phyloP scores from a whole-genome alignment of 2,888 invertebrate genomes.

The Neoascia interrupta region DNA sequence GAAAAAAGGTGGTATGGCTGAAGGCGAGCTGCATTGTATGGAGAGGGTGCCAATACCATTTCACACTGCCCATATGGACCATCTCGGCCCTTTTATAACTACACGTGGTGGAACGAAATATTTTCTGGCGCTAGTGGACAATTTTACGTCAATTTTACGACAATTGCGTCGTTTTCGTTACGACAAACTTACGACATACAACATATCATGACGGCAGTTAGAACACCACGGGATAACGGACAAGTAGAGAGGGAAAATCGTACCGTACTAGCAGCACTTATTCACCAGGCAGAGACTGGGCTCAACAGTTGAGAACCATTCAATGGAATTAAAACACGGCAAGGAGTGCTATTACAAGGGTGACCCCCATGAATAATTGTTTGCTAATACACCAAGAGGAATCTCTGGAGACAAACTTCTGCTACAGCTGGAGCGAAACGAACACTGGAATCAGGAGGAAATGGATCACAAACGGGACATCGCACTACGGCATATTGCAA shows the following conservation, averaged over 20 bases:
- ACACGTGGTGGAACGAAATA: slow-evolving; percentile 12
- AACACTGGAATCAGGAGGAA: slow-evolving; percentile 1
- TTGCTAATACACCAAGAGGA: not conserved
- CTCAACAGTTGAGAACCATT: not conserved
- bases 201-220: not conserved
- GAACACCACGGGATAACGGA: not conserved
- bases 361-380: not conserved
- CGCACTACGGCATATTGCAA: not conserved
- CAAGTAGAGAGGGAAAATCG: not conserved
- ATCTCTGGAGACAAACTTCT: not conserved
- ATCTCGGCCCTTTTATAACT: slow-evolving; percentile 28
- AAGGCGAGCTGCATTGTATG: slow-evolving; percentile 32
- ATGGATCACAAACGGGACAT: slow-evolving; percentile 1
- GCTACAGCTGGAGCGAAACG: not conserved
- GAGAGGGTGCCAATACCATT: slow-evolving; percentile 26
- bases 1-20: slow-evolving; percentile 9
- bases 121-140: slow-evolving; percentile 31
- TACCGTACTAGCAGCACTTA: not conserved
- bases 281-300: not conserved
- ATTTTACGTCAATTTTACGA: slow-evolving; percentile 37
- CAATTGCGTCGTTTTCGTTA: not conserved
- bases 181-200: not conserved
- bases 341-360: not conserved
- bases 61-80: slow-evolving; percentile 35
- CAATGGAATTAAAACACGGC: not conserved